phyloP scores from a whole-genome alignment of 2,113 vertebrate species.

The Rhabdornis inornatus region DNA sequence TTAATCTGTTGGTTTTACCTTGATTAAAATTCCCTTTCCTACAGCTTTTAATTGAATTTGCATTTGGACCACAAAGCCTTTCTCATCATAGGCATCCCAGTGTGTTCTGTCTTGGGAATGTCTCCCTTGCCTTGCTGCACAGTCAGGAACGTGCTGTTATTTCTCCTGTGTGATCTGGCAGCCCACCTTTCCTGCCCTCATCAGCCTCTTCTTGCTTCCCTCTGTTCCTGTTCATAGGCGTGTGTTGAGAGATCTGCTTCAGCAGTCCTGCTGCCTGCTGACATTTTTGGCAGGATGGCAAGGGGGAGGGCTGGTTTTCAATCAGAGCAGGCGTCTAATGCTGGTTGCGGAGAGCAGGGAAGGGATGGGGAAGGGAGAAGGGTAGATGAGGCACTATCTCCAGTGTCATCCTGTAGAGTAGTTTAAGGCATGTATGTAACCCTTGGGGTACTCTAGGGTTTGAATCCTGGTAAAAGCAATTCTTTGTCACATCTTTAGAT shows the following conservation, averaged over 20 bases:
- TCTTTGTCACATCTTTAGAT: background rate
- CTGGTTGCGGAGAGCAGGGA: background rate
- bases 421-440: background rate
- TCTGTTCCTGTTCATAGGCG: fast-evolving
- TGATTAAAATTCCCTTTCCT: background rate
- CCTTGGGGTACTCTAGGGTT: background rate
- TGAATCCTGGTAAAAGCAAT: background rate
- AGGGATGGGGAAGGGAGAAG: background rate
- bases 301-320: background rate
- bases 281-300: background rate
- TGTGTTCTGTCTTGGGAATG: background rate
- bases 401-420: background rate
- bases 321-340: background rate
- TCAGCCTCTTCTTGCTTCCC: background rate
- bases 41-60: background rate
- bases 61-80: background rate
- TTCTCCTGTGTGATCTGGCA: background rate
- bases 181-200: background rate
- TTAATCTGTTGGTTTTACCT: background rate
- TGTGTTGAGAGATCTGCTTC: fast-evolving
- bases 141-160: background rate
- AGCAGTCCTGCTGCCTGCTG: fast-evolving
- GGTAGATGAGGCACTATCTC: background rate
- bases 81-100: background rate
- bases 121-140: background rate